Base-by-base conservation (phyloP, 2,888 invertebrate genomes). In the Elmis aenea region DNA sequence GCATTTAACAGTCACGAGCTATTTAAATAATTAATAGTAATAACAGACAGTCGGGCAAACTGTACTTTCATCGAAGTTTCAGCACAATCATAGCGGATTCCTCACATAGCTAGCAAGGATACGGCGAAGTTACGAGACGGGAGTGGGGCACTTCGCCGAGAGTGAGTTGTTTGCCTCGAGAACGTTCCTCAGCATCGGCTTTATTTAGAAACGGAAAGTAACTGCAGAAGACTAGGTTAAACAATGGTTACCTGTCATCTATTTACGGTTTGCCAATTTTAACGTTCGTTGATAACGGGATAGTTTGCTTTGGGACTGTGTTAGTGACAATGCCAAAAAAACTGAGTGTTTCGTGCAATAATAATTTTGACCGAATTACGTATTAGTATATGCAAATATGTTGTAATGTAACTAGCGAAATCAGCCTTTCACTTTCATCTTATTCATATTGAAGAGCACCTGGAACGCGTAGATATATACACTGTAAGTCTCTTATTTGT, bases 151-250 rank as follows among this genome's bases (percentile, higher is more conserved):
- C 10, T 22, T 22, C 26, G 35, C 24, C 22, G 28, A 37, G 33
- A 37, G 41, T 29, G 32, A 37, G 32, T 37, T 33, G 41, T 32
- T 42, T 37, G 31, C 37, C 41, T 42, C 36, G 37, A 42, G 41
- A 42, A 42, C 33, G 37, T 42, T 32, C 27, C 26, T 22, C n/a
- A 27, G 21, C 13, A 30, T 20, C 13, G 23, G 32, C 32, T 32
- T 36, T 36, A 36, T 41, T 37, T 37, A 42, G 41, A 42, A 42
- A 42, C 30, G 15, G 37, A 42, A 42, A 42, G 41, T 42, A 41
- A 36, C 25, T 32, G 35, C 15, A 27, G 32, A 29, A 35, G 35
- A 36, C 26, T 26, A 26, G 31, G 27, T 33, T 38, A 31, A 10
- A 36, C 30, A 38, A 37, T 37, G 37, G 37, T 18, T 30, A 37